Evolutionary conservation across 2,797 vertebrate species (phyloP).

Genomic region (Mallotus villosus): DNA sequence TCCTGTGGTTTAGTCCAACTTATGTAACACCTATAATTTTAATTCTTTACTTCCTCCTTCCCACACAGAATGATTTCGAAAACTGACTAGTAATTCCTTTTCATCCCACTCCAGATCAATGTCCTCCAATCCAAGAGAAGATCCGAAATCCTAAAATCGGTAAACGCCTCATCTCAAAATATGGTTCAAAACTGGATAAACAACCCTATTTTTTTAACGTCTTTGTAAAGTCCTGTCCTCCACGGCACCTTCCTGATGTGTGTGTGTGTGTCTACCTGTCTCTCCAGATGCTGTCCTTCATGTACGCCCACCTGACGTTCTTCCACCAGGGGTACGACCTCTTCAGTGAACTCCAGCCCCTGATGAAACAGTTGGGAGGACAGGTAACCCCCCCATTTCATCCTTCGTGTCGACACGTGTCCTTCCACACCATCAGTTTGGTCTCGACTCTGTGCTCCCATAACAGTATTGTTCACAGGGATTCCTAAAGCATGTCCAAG

Average conservation of each 20-base stretch:
- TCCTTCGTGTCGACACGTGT: background rate
- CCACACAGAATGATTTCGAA: background rate
- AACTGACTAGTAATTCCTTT: background rate
- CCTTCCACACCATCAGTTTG: background rate
- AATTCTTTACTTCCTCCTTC: conserved; percentile 2
- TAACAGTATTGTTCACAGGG: background rate
- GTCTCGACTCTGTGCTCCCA: background rate
- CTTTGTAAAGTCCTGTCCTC: background rate
- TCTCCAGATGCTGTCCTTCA: conserved; percentile 94
- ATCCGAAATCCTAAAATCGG: conserved; percentile 98
- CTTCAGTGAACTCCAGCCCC: conserved; percentile 92
- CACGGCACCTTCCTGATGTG: background rate
- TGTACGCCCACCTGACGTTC: conserved; percentile 97
- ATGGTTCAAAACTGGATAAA: background rate
- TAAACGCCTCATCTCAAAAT: conserved; percentile 55
- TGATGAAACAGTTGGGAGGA: conserved; percentile 93
- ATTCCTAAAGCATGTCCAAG: background rate
- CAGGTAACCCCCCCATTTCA: conserved; percentile 76
- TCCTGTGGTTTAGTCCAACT: no score
- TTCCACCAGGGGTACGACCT: conserved; percentile 99
- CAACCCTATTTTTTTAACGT: background rate
- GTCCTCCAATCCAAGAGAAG: conserved; percentile 97
- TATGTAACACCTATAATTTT: no score
- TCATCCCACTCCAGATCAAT: conserved; percentile 81
- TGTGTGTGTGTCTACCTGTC: background rate